Evolutionary conservation across 2,113 vertebrate genomes (phyloP).

Genomic region (Lepus timidus): DNA sequence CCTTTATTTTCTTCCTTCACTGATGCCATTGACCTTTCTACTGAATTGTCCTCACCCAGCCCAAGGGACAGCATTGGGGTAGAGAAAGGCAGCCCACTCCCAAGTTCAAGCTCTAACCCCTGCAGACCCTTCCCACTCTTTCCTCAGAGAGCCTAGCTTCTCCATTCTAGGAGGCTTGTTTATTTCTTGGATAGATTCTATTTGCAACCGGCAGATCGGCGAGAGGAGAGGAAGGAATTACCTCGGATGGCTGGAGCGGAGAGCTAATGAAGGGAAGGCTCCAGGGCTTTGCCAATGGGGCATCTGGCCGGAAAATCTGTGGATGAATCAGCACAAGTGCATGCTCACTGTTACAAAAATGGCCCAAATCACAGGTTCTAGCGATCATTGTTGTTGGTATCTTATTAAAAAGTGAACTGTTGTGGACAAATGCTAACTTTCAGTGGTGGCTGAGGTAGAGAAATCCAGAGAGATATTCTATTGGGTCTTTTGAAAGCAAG

Average conservation of each 20-base stretch:
- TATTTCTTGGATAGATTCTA: conserved; percentile 53
- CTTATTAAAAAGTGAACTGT: not conserved
- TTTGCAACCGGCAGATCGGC: conserved; percentile 63
- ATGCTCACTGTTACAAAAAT: conserved; percentile 54
- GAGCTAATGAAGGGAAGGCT: conserved; percentile 74
- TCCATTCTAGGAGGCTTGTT: conserved; percentile 44
- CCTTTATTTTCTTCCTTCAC: not conserved
- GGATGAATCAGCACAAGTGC: conserved; percentile 60
- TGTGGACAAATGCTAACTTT: not conserved
- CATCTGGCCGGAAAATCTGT: conserved; percentile 75
- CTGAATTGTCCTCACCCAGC: not conserved
- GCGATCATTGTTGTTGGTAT: not conserved
- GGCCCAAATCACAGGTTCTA: conserved; percentile 18
- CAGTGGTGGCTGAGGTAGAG: not conserved
- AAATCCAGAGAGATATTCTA: not conserved
- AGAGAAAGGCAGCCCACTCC: not conserved
- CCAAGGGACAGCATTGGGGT: not conserved
- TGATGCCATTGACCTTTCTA: not conserved
- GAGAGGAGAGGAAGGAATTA: conserved; percentile 71
- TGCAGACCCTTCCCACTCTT: not conserved
- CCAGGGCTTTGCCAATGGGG: conserved; percentile 76
- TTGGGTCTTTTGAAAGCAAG: conserved; percentile 24
- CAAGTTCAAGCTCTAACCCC: not conserved
- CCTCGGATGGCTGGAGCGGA: conserved; percentile 76
- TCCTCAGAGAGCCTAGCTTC: not conserved